Percentiles rank a stretch among this genome's conserved stretches.
Evolutionary conservation across 2,797 vertebrate species (phyloP).

Genomic region (Calcarius lapponicus): DNA sequence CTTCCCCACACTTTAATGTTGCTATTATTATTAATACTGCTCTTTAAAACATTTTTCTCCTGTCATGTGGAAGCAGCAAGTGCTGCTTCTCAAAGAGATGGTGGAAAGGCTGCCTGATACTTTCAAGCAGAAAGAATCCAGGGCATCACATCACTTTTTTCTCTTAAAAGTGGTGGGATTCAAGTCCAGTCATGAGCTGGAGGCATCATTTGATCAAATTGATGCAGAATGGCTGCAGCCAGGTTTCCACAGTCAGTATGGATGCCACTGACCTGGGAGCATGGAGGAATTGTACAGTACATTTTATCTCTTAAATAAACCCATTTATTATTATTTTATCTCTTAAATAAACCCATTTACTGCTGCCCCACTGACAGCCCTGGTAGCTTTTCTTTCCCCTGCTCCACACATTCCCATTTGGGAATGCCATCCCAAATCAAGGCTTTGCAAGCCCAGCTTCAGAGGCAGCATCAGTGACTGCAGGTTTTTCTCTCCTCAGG

Average conservation of each 20-base stretch:
- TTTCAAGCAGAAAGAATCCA: background rate
- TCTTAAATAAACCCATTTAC: background rate
- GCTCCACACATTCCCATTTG: background rate
- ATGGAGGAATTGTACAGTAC: background rate
- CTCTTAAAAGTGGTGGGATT: background rate
- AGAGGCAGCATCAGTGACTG: background rate
- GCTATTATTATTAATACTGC: slow-evolving; percentile 68
- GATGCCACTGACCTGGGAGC: background rate
- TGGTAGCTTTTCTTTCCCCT: background rate
- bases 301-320: background rate
- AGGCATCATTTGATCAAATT: background rate
- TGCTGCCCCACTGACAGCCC: background rate
- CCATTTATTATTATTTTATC: too few relatives aligned
- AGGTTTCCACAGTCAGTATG: background rate
- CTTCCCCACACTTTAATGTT: slow-evolving; percentile 64
- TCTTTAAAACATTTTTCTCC: slow-evolving; percentile 46
- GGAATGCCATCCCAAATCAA: background rate
- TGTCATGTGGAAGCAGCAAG: background rate
- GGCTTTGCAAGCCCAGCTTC: background rate
- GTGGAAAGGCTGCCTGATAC: background rate
- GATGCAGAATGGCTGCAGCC: background rate
- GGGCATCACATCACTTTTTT: accelerated
- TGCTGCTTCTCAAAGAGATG: background rate
- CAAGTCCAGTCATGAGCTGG: background rate
- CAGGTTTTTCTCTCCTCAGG: background rate